Percentiles rank a stretch among this genome's conserved stretches.
Evolutionary conservation across 2,888 invertebrate genomes (phyloP).

Genomic region (Drosophila crucigera): DNA sequence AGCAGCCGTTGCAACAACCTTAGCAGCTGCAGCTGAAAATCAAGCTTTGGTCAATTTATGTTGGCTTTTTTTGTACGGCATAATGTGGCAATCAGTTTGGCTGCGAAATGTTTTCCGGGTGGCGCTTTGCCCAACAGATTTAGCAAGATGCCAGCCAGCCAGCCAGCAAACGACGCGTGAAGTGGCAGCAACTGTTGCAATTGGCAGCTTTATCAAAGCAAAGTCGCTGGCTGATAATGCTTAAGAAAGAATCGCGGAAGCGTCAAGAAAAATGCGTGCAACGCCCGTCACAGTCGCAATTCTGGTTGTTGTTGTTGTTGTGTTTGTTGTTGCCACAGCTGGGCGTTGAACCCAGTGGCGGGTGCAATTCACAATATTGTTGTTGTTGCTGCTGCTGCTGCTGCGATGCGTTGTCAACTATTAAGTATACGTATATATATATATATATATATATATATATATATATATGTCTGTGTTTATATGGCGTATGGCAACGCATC

Average conservation of each 20-base stretch:
- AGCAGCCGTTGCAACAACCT: constrained; percentile 6
- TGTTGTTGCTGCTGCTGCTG: constrained; percentile 44
- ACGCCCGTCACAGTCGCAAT: constrained; percentile 25
- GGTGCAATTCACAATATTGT: constrained; percentile 57
- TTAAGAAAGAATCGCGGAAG: constrained; percentile 76
- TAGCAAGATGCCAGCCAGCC: constrained; percentile 31
- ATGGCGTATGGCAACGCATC: constrained; percentile 65
- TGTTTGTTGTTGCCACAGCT: constrained; percentile 37
- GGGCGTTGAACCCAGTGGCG: constrained; percentile 67
- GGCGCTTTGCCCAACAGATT: constrained; percentile 51
- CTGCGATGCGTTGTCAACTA: constrained; percentile 60
- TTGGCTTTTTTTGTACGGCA: constrained; percentile 9
- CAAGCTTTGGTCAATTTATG: constrained; percentile 45
- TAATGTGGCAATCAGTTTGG: constrained; percentile 55
- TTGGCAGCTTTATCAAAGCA: constrained; percentile 58
- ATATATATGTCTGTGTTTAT: constrained; percentile 15
- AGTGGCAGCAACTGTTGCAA: constrained; percentile 53
- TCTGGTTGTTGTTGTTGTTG: constrained; percentile 1
- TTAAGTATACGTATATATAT: constrained; percentile 43
- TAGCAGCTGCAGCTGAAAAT: constrained; percentile 18
- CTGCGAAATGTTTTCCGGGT: constrained; percentile 63
- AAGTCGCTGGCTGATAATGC: constrained; percentile 52
- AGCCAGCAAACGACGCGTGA: constrained; percentile 57
- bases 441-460: no score
- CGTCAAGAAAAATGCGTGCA: constrained; percentile 78